Base-by-base conservation (phyloP, 2,113 vertebrate genomes). In the Vidua chalybeata region DNA sequence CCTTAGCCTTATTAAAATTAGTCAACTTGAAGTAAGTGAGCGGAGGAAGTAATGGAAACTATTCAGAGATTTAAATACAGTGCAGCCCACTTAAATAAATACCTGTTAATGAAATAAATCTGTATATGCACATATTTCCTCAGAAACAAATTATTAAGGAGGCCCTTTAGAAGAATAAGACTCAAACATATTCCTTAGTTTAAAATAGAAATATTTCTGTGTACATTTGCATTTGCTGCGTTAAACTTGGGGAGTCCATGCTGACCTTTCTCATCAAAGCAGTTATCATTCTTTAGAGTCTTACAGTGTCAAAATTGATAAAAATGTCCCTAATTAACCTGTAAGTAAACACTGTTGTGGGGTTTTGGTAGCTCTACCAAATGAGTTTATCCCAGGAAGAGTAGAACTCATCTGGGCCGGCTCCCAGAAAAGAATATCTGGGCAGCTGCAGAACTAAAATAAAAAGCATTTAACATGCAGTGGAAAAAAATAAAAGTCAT, bases 1-100 rank as follows among this genome's bases (percentile, higher is more conserved):
- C 96, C 97, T 97, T 94, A 96, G 97, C 96, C 98, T 97, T 98
- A 98, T 98, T 98, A 98, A 98, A 98, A 98, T 98, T 98, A 98
- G 98, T 98, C 98, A 98, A 98, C 98, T 97, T 97, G 97, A 98
- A 98, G 97, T 97, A 95, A 98, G 97, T 78, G 95, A 98, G 93
- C 96, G 90, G 94, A 97, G 94, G 93, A 98, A 98, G 97, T 97
- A 98, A 98, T 98, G 97, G 97, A 97, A 97, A 98, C 96, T 97
- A 97, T 97, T 97, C 93, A 84, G 96, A 97, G 97, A 97, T 97
- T 98, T 97, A 98, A 98, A 97, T 97, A 97, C 96, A 97, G 97
- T 89, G 95, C 95, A 96, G 94, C 94, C 96, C 96, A 96, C 97
- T 98, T 98, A 98, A 98, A 98, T 97, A 98, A 98, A 97, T 98